Base-by-base conservation (phyloP, 2,797 vertebrate species). In the Acanthurus leucopareius region DNA sequence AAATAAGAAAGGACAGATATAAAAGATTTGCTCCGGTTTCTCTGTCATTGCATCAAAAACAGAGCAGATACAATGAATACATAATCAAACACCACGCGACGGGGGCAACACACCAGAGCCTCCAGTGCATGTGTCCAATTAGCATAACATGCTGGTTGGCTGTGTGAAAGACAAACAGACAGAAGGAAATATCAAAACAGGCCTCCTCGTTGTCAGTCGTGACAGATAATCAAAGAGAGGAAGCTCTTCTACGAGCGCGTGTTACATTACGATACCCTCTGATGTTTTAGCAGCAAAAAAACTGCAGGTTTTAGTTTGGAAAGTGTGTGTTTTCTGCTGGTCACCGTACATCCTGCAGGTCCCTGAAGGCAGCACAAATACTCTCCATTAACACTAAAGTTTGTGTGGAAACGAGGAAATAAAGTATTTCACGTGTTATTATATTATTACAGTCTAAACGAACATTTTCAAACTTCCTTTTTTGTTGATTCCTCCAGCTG, bases 121-220 rank as follows among this genome's bases (percentile, higher is more conserved):
- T 73, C 76, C 71, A 71, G 72, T 75, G 70, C 74, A 86, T 85
- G 84, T 90, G 82, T 89, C 80, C 78, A 90, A 85, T 91, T 87
- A 88, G 79, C 82, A 85, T 85, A 80, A 84, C 86, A 88, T 75
- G 77, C 77, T 87, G 88, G 68, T 42, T 80, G 75, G 75, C 82
- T 85, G 79, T 75, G 69, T 87, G 81, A 86, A 58, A 69, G 80
- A 78, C 68, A 69, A 81, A 87, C 86, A 82, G 85, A 77, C 86
- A 82, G 82, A 88, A 79, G 70, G 68, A 83, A 88, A 86, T 86
- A 83, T 89, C 71, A 82, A 86, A 90, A 85, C 80, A 83, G 38
- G 66, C 48, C 75, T 88, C 51, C 73, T 58, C 54, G 79, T 66
- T 71, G 74, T 73, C 82, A 81, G 79, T 81, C 82, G 82, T 84